phyloP scores from a whole-genome alignment of 2,888 invertebrate genomes.

The Eupithecia tripunctaria region DNA sequence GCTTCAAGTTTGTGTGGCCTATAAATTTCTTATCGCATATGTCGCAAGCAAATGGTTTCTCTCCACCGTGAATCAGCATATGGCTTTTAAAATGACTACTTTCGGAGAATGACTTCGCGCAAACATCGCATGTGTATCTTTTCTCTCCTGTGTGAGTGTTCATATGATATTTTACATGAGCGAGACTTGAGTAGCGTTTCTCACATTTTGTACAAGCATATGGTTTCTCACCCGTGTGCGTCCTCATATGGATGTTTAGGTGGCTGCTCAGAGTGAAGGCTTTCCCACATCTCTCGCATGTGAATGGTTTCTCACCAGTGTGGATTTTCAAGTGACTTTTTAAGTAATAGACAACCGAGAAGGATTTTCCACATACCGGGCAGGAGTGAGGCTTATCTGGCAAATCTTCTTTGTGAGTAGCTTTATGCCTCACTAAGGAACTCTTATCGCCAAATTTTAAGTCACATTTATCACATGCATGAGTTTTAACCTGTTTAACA shows the following conservation, averaged over 20 bases:
- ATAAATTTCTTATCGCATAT: conserved; percentile 33
- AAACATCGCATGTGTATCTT: conserved; percentile 27
- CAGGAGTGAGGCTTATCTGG: conserved; percentile 22
- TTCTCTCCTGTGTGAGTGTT: conserved; percentile 29
- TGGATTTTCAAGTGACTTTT: conserved; percentile 34
- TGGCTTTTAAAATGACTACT: conserved; percentile 33
- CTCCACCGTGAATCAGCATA: conserved; percentile 30
- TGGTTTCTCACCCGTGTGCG: conserved; percentile 34
- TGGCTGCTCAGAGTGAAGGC: conserved; percentile 30
- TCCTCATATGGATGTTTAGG: conserved; percentile 30
- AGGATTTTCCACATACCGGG: conserved; percentile 21
- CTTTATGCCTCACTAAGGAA: conserved; percentile 21
- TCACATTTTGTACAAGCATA: conserved; percentile 32
- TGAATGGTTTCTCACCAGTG: conserved; percentile 26
- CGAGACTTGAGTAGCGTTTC: conserved; percentile 26
- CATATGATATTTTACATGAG: conserved; percentile 33
- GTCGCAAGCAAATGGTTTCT: conserved; percentile 34
- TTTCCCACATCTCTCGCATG: conserved; percentile 29
- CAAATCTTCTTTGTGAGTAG: conserved; percentile 20
- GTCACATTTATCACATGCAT: conserved; percentile 26
- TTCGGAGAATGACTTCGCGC: conserved; percentile 29
- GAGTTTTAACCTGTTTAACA: conserved; percentile 18
- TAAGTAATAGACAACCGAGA: conserved; percentile 32
- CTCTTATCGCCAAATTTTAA: conserved; percentile 28
- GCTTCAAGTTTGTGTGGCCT: conserved; percentile 31